Percentiles rank a stretch among this genome's conserved stretches.
Conservation (phyloP, 2,888 invertebrate genomes). For the Latrodectus hesperus region DNA sequence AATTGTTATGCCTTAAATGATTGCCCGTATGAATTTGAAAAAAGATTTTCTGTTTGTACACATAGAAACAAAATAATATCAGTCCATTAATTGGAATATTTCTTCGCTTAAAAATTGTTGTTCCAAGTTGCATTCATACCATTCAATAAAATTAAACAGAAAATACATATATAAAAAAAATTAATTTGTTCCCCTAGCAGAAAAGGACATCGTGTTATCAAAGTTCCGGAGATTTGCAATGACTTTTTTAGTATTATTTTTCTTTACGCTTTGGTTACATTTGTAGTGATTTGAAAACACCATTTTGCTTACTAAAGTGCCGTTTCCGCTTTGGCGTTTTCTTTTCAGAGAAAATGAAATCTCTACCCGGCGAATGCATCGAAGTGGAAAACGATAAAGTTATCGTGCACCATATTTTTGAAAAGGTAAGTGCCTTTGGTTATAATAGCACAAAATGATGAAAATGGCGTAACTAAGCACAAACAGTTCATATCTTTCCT, state of each 20-base stretch:
- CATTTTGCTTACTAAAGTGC: not conserved
- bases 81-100: too few relatives aligned
- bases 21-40: too few relatives aligned
- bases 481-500: slow-evolving; percentile 6
- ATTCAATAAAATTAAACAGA: too few relatives aligned
- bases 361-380: slow-evolving; percentile 46
- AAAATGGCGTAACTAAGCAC: slow-evolving; percentile 31
- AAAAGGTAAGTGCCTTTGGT: slow-evolving; percentile 50
- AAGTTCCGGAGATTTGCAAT: not conserved
- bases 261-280: not conserved
- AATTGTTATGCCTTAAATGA: too few relatives aligned
- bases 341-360: slow-evolving; percentile 54
- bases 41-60: too few relatives aligned
- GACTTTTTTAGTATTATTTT: not conserved
- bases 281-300: not conserved
- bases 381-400: slow-evolving; percentile 59
- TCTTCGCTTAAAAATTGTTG: too few relatives aligned
- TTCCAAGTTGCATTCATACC: too few relatives aligned
- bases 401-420: slow-evolving; percentile 62
- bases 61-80: too few relatives aligned
- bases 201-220: not conserved
- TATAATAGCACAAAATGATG: slow-evolving; percentile 1
- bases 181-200: too few relatives aligned
- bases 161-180: too few relatives aligned
- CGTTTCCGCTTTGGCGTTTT: not conserved